Evolutionary conservation across 1,140 invertebrate species (phyloP), one percentile per base, ranked within the genome.

Genomic region (Berghia stephanieae): DNA sequence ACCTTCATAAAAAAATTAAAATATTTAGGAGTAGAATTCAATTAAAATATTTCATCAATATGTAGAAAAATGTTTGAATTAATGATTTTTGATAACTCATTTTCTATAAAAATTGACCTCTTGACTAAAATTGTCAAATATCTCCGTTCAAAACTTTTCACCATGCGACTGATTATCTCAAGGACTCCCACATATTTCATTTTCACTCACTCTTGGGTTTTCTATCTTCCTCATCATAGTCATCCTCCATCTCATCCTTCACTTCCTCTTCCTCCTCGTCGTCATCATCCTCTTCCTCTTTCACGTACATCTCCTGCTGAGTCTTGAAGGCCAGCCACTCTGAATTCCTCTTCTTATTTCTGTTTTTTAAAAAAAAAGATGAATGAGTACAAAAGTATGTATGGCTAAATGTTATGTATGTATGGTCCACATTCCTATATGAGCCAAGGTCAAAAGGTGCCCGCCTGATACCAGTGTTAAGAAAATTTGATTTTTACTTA

Each of bases 321-420:
- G 95, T 92, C 88, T 95, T 95, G 57, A 92, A 91, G 75, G 92
- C 93, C 92, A 94, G 95, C 87, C 94, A 93, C 85, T 94, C 93
- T 21, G 91, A 89, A 69, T 84, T 88, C 86, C 68, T 91, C 90
- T 36, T 88, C 87, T 55, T 86, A 84, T 73, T 91, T 89, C 49
- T 87, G 85, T 27, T 95, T 95, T 0, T 94, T 94, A 85, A 97
- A 96, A 78, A 98, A 89, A 79, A 98, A 86, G 88, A 97, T 96
- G 83, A 98, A 93, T 10, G 96, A 96, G 83, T 98, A 92, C 84
- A 69, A 69, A 21, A 31, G 24, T 6, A 5, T 69, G 10, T 16
- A 31, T 10, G 13, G 40, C 16, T 13, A 69, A 40, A 40, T 8
- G 16, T 6, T 13, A 38, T 69, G 31, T n/a, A n/a, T n/a, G n/a